A percentile compares a stretch with the other conserved stretches of the same genome.
Evolutionary conservation across 2,888 invertebrate genomes (phyloP).

Genomic region (Branchipolynoe longqiensis): DNA sequence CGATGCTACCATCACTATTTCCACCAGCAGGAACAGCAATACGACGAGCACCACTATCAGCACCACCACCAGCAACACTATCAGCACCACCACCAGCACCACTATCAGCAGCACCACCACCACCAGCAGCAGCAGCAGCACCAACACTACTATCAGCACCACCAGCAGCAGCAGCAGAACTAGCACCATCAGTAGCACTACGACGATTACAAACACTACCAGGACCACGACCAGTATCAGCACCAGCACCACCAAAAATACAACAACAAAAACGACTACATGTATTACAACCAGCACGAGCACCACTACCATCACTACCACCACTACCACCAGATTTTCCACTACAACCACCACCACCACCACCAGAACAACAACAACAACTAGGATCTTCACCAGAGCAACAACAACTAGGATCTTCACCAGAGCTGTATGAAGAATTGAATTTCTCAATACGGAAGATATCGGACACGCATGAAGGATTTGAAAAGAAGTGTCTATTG

Average conservation of each 20-base stretch:
- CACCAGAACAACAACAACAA: background rate
- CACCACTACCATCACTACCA: conserved; percentile 7
- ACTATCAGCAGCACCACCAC: too few relatives aligned
- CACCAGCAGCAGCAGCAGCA: too few relatives aligned
- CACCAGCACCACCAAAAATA: background rate
- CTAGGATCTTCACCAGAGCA: background rate
- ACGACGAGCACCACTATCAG: background rate
- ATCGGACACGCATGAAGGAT: too few relatives aligned
- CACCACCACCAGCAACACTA: background rate
- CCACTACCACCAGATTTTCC: conserved; percentile 8
- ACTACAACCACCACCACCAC: background rate
- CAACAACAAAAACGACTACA: background rate
- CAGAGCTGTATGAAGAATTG: too few relatives aligned
- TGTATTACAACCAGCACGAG: background rate
- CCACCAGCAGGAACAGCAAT: background rate
- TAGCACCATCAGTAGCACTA: conserved; percentile 52
- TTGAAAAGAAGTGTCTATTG: too few relatives aligned
- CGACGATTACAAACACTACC: conserved; percentile 8
- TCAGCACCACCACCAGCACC: background rate
- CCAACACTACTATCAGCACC: conserved; percentile 55
- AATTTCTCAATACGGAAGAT: too few relatives aligned
- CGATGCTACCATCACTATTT: background rate
- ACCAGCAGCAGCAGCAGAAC: conserved; percentile 4
- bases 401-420: too few relatives aligned
- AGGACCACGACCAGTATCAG: conserved; percentile 50